Evolutionary conservation across 2,888 invertebrate genomes (phyloP).

Genomic region (Netelia fuscicornis): DNA sequence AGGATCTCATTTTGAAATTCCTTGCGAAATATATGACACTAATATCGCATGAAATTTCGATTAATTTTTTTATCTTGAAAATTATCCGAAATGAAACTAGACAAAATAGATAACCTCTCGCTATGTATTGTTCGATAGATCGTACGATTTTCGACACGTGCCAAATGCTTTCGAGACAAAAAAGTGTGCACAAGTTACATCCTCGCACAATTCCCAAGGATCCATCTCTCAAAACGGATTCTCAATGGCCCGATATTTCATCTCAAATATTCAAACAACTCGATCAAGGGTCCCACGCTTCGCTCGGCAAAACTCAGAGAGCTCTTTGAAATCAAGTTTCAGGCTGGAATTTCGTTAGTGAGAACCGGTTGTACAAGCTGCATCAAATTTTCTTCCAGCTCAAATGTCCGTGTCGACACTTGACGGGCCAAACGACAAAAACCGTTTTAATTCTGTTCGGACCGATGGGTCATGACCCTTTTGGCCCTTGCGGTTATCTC

Average conservation of each 20-base stretch:
- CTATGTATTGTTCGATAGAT: too few species aligned
- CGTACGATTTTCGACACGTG: too few species aligned
- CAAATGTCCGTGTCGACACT: background rate
- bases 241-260: background rate
- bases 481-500: background rate
- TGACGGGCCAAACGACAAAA: background rate
- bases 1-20: background rate
- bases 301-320: background rate
- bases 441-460: constrained; percentile 10
- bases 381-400: background rate
- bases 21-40: background rate
- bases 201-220: too few species aligned
- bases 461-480: constrained; percentile 29
- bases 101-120: background rate
- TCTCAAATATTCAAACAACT: background rate
- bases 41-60: background rate
- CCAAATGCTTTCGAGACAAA: too few species aligned
- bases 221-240: too few species aligned
- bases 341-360: background rate
- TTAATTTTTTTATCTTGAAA: background rate
- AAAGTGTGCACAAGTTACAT: too few species aligned
- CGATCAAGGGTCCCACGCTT: background rate
- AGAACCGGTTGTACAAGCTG: background rate
- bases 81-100: background rate
- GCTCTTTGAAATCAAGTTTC: background rate